Evolutionary conservation across 2,113 vertebrate species (phyloP).

Genomic region (Takifugu flavidus): DNA sequence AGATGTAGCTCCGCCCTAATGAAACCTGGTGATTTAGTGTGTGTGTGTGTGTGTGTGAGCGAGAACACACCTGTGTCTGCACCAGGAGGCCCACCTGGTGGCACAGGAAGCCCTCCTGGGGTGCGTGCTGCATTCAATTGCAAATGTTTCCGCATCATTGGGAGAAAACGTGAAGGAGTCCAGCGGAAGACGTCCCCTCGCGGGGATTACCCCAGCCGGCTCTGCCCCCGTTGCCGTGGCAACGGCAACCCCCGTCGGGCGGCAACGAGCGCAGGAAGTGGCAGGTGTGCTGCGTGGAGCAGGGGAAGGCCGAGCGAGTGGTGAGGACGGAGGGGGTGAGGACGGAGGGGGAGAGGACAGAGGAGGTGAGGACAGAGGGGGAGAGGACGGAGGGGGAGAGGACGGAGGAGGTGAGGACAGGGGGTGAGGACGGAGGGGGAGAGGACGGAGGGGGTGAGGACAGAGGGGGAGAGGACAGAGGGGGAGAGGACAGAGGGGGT

Average conservation of each 20-base stretch:
- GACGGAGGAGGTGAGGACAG: too few species aligned
- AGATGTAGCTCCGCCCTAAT: too few species aligned
- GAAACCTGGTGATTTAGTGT: too few species aligned
- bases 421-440: too few species aligned
- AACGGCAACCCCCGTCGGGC: slow-evolving; percentile 60
- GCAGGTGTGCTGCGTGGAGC: slow-evolving; percentile 9
- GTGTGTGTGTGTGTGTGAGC: too few species aligned
- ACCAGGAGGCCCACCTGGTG: too few species aligned
- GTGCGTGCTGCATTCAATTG: neutral
- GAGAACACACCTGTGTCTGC: too few species aligned
- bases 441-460: too few species aligned
- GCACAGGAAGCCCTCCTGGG: too few species aligned
- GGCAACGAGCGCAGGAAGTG: slow-evolving; percentile 43
- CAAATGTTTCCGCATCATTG: neutral
- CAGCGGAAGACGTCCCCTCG: neutral
- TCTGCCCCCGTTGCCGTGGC: slow-evolving; percentile 55
- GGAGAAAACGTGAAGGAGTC: neutral
- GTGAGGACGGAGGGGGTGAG: slow-evolving; percentile 8
- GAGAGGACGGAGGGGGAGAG: neutral
- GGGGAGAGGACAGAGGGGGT: too few species aligned
- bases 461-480: too few species aligned
- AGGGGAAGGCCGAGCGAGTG: neutral
- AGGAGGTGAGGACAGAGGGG: slow-evolving; percentile 17
- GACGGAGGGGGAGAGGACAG: neutral
- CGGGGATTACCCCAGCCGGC: slow-evolving; percentile 25